Percentiles rank a stretch among this genome's conserved stretches.
Evolutionary conservation across 1,140 invertebrate genomes (phyloP).

Genomic region (Scaptomyza pallida): DNA sequence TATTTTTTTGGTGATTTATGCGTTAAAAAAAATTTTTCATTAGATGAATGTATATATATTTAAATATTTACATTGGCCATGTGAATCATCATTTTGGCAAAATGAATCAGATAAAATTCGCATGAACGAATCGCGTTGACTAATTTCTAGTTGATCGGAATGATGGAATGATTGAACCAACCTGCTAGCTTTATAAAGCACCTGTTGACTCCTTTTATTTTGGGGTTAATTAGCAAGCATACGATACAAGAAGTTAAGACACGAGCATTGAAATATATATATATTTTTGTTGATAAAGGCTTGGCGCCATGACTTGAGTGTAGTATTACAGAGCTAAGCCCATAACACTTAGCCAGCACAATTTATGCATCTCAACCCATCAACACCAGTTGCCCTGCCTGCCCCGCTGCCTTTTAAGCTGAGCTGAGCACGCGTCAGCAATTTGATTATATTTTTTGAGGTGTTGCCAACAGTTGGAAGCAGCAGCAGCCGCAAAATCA

Average conservation of each 20-base stretch:
- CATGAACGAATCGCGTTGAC: constrained; percentile 9
- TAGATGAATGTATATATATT: neutral
- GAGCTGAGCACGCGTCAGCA: constrained; percentile 35
- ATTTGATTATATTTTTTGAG: constrained; percentile 25
- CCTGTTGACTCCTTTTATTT: constrained; percentile 57
- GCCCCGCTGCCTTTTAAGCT: neutral
- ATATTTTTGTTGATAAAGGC: constrained; percentile 1
- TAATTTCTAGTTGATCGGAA: constrained; percentile 18
- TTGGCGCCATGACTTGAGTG: neutral
- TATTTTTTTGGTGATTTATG: too few relatives aligned
- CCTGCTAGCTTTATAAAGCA: constrained; percentile 72
- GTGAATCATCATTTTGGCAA: constrained; percentile 19
- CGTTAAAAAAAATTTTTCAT: too few relatives aligned
- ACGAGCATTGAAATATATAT: constrained; percentile 14
- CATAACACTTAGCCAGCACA: constrained; percentile 26
- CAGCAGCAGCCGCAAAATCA: constrained; percentile 31
- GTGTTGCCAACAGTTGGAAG: constrained; percentile 32
- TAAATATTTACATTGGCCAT: constrained; percentile 5
- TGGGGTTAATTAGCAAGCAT: constrained; percentile 29
- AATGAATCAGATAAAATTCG: constrained; percentile 30
- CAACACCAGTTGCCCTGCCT: neutral
- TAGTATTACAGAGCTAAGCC: constrained; percentile 26
- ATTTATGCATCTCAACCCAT: constrained; percentile 39
- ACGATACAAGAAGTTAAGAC: constrained; percentile 11
- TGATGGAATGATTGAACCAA: constrained; percentile 52